Base-by-base conservation (phyloP, 2,888 invertebrate species). In the Pristionchus fissidentatus region DNA sequence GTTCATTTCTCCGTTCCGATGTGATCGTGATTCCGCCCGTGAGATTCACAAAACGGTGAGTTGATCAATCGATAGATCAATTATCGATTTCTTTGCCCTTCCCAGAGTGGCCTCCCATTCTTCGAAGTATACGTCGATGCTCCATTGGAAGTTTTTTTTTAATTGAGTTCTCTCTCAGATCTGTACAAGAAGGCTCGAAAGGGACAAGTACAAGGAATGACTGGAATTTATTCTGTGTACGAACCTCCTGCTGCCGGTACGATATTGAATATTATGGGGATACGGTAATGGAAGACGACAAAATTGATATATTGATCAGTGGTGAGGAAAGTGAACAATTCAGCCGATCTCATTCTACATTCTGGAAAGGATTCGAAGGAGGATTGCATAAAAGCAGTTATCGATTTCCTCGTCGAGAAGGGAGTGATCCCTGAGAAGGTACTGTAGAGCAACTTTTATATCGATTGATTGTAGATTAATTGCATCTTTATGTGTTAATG, bases 51-150 rank as follows among this genome's bases (percentile, higher is more conserved):
- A 95, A 86, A 57, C 84, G 66, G 90, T 89, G 29, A 55, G 84
- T 49, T 46, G 32, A n/a, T 73, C 38, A 1, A 41, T 41, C 8
- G 43, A 32, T 60, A 19, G 60, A 57, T 13, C n/a, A n/a, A 7
- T 26, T 15, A 19, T 5, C n/a, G 43, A 32, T 49, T 49, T 19
- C 10, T 49, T 41, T 35, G 29, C 15, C 46, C 15, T 15, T 46
- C 85, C 62, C 81, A 96, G 90, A 95, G 95, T 2, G 96, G 96
- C 82, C 94, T 99, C 87, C 95, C 95, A 0, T 98, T 98, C 94
- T 96, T 97, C 91, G 99, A 99, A 93, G 95, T 97, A 0, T 98
- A 96, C 93, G 96, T 99, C n/a, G 96, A 97, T 93, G 97, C 98
- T 0, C 97, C 98, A 0, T 93, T 99, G 15, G 95, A 95, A 81